These are phyloP conservation scores for Eublepharis macularius DNA, from an alignment of 2,113 vertebrate genomes.

Conservation along the genomic window DNA sequence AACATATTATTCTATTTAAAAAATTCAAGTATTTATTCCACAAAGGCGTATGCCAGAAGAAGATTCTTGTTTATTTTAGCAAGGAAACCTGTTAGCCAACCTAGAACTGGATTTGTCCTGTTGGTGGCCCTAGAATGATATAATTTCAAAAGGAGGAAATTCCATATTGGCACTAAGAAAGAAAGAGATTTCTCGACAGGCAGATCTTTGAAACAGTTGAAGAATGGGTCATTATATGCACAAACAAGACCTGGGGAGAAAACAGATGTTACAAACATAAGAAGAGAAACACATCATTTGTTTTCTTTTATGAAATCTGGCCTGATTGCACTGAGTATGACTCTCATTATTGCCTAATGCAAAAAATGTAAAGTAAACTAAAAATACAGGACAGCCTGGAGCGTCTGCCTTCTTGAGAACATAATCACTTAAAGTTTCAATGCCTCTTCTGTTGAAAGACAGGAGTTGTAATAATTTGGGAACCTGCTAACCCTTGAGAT, in stretches of 20 bases:
- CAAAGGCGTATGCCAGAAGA: no score
- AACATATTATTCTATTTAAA: no score
- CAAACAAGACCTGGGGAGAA: not conserved
- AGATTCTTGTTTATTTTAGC: not conserved
- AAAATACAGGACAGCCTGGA: not conserved
- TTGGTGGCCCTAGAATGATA: not conserved
- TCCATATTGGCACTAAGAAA: not conserved
- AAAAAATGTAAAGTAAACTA: no score
- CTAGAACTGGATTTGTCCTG: not conserved
- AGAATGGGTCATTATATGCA: not conserved
- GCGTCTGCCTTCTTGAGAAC: not conserved
- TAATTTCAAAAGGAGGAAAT: not conserved
- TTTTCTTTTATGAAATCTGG: not conserved
- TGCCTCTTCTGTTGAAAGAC: not conserved
- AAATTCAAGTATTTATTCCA: no score
- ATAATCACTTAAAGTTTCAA: not conserved
- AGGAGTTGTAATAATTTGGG: not conserved
- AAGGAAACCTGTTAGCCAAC: not conserved
- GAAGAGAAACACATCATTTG: not conserved
- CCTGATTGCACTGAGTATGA: not conserved
- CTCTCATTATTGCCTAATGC: not conserved
- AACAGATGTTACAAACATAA: not conserved
- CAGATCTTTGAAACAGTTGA: constrained; percentile 16
- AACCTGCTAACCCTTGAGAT: not conserved
- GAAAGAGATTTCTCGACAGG: not conserved